Evolutionary conservation across 2,888 invertebrate species (phyloP), one percentile per base, ranked within the genome.

Genomic region (Meloe dianella): DNA sequence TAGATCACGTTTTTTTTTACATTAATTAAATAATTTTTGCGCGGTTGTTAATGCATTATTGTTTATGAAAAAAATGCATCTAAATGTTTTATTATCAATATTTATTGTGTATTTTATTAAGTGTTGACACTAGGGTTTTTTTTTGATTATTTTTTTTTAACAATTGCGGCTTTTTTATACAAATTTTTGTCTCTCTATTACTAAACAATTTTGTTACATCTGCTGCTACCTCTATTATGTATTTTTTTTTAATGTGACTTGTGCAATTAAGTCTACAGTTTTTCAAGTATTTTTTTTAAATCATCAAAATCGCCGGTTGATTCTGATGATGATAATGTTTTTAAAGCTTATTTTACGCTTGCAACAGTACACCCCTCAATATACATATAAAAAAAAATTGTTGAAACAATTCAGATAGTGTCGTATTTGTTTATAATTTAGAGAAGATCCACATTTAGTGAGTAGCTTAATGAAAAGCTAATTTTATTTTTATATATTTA

Each of bases 401-500:
- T 41, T n/a, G n/a, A 41, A 47, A 61, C 63, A 32, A 66, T 24
- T 67, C 29, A 9, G 64, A 47, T 56, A 47, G n/a, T 63, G n/a
- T n/a, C n/a, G n/a, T n/a, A 30, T 59, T 10, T 35, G 12, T 57
- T 27, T 27, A 27, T 27, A 27, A 27, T 27, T 27, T 27, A 27
- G 27, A 2, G 27, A 41, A 41, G n/a, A 41, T 17, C n/a, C 41
- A 12, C 12, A 60, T 69, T 67, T 73, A 74, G 71, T 68, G 70
- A 73, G 72, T 73, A 74, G 75, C 75, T 76, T 77, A 64, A n/a
- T n/a, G n/a, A 65, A 73, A 76, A 77, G 76, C 76, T 74, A 62
- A 76, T 78, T 76, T 78, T 78, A 78, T 78, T 78, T 78, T 78
- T 78, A 69, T 78, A 78, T 78, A 41, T 66, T 62, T 65, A 66